A percentile compares a stretch with the other conserved stretches of the same genome.
phyloP scores from a whole-genome alignment of 2,113 vertebrate genomes.

The Tupaia tana region DNA sequence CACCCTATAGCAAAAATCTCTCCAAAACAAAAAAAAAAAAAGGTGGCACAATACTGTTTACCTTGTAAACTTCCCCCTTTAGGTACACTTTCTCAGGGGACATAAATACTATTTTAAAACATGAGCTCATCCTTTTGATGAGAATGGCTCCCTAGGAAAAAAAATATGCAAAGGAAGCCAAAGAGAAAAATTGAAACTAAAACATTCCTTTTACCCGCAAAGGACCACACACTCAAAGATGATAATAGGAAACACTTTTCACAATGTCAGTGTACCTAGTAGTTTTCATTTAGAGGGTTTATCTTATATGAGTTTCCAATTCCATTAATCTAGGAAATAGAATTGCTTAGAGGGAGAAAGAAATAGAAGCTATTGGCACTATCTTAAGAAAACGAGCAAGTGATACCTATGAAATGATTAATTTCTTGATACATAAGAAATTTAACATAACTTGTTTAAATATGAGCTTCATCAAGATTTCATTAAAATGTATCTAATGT shows the following conservation, averaged over 20 bases:
- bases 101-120: slow-evolving; percentile 53
- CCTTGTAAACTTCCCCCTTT: slow-evolving; percentile 21
- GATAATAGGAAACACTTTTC: slow-evolving; percentile 9
- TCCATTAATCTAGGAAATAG: neutral
- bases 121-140: slow-evolving; percentile 55
- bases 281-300: slow-evolving; percentile 18
- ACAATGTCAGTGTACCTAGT: slow-evolving; percentile 6
- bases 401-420: neutral
- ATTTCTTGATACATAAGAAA: slow-evolving; percentile 44
- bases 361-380: neutral
- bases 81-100: slow-evolving; percentile 13
- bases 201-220: slow-evolving; percentile 13
- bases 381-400: neutral
- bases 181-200: slow-evolving; percentile 61
- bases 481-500: slow-evolving; percentile 56
- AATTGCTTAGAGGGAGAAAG: slow-evolving; percentile 20
- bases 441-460: slow-evolving; percentile 51
- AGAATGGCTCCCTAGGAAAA: slow-evolving; percentile 30
- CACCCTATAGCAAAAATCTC: too few relatives aligned
- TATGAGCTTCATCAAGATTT: slow-evolving; percentile 59
- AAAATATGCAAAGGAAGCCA: slow-evolving; percentile 52
- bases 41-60: neutral
- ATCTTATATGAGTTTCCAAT: slow-evolving; percentile 25
- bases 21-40: neutral
- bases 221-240: slow-evolving; percentile 45